Base-by-base conservation (phyloP, 2,888 invertebrate genomes). In the Nectonema munidae region DNA sequence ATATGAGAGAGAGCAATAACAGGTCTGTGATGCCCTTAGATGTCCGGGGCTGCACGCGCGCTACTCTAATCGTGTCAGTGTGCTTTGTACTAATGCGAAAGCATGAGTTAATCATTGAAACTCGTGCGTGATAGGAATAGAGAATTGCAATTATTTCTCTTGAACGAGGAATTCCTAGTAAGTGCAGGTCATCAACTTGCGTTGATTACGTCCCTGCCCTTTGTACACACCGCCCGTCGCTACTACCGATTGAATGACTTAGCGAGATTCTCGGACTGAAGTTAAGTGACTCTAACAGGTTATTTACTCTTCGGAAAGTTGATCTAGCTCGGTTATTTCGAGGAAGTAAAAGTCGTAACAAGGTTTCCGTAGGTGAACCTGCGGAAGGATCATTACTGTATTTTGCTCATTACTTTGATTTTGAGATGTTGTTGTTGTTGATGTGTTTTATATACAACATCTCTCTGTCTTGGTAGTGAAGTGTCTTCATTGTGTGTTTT, bases 221-320 rank as follows among this genome's bases (percentile, higher is more conserved):
- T 65, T 65, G 64, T 65, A 63, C 64, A 65, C 63, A 65, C 64
- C 64, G 63, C 64, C 64, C 64, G 65, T 66, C 65, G 65, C 64
- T 66, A 63, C 64, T 64, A 64, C 64, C 62, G 65, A 65, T 64
- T 63, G 64, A 62, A 62, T 62, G 61, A 57, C 61, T 62, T 61
- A 61, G 63, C 62, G 63, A 64, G 63, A 59, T 56, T 59, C 58
- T 50, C 45, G 48, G 53, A 53, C 47, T 45, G 49, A 48, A 42
- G 41, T 42, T 39, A 41, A 41, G 35, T 40, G 39, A 35, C 33
- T 32, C 41, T 34, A 39, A 39, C 18, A 35, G 30, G 42, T 17
- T 30, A 18, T 15, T 41, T 42, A 40, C 42, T 39, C 53, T 54
- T 53, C 53, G 59, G 59, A 56, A 64, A 64, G 61, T 59, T 59